Evolutionary conservation across 2,113 vertebrate species (phyloP), one percentile per base, ranked within the genome.

Genomic region (Syrrhaptes paradoxus): DNA sequence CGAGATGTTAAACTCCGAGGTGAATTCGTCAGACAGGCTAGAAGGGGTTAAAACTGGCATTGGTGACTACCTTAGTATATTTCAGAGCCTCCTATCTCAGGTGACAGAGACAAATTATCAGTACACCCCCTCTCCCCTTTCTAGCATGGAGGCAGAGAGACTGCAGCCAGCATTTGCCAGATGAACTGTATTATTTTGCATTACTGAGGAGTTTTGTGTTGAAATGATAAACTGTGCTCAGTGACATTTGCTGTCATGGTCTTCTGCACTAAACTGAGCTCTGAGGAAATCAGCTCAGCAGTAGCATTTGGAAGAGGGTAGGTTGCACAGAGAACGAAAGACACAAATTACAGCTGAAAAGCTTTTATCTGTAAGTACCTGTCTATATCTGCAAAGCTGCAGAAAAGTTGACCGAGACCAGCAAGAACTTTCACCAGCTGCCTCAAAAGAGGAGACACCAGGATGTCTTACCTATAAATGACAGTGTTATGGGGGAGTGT

Each of bases 221-320:
- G 85, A 41, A 36, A n/a, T 19, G 46, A 91, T 73, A 87, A 93
- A 85, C 87, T 62, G n/a, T 73, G 74, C 71, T 68, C 74, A 46
- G 58, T 79, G 89, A 70, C 93, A 76, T 89, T 92, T 89, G 48
- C 78, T 79, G 78, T 57, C 78, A 67, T 26, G 78, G 71, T 82
- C 46, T 31, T 57, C 57, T 79, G 63, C 81, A 62, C 89, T 71
- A 24, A 95, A 88, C 74, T 48, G 78, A 85, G 81, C 71, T 93
- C 85, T 83, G 91, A 91, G 82, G 87, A 65, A 89, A 78, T 75
- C 65, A 81, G 61, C 70, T 93, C 89, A 81, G 87, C 85, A 89
- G 77, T 1, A 45, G 67, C 66, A 28, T 85, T 85, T 58, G 54
- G 75, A 79, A 83, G 77, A 66, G 71, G 54, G 11, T 4, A 73